A percentile compares a stretch with the other conserved stretches of the same genome.
These are phyloP conservation scores for Nemoura dubitans DNA, from an alignment of 2,888 invertebrate genomes.

Conservation along the genomic window DNA sequence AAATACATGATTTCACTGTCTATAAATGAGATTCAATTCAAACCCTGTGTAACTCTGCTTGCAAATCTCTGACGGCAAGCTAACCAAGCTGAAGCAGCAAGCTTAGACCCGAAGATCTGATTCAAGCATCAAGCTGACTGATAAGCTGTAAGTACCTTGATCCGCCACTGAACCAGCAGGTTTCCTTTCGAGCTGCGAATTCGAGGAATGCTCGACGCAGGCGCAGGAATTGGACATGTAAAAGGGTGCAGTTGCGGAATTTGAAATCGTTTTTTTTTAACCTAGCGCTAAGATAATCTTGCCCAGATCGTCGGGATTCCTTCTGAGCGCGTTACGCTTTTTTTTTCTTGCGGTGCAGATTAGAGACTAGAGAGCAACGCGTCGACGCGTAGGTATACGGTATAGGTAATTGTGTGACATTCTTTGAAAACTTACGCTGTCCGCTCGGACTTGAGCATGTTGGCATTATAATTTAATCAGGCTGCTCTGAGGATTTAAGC, in stretches of 20 bases:
- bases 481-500: not conserved
- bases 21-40: too few relatives aligned
- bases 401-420: conserved; percentile 12
- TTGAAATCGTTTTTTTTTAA: not conserved
- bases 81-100: too few relatives aligned
- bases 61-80: too few relatives aligned
- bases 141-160: not conserved
- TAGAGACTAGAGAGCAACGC: not conserved
- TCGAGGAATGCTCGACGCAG: not conserved
- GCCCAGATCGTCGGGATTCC: not conserved
- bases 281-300: not conserved
- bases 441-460: not conserved
- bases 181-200: not conserved
- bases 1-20: too few relatives aligned
- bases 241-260: not conserved
- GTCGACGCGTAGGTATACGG: not conserved
- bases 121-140: not conserved
- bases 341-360: not conserved
- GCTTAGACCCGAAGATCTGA: too few relatives aligned
- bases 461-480: not conserved
- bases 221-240: not conserved
- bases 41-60: too few relatives aligned
- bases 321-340: not conserved
- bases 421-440: not conserved
- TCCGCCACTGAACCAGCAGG: not conserved